phyloP scores from a whole-genome alignment of 2,113 vertebrate species.

The Acrocephalus kingi region DNA sequence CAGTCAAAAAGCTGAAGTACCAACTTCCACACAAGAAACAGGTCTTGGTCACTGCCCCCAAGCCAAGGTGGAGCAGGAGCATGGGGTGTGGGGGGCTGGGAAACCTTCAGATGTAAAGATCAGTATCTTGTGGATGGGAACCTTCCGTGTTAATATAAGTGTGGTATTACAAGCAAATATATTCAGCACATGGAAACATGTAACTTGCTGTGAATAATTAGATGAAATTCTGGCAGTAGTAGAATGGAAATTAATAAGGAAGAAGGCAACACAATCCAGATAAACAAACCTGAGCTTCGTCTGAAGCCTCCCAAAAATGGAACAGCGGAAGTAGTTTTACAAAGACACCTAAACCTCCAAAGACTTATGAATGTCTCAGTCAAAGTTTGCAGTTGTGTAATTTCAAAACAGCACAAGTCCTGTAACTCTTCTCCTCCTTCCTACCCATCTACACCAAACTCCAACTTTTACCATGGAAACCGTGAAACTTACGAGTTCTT shows the following conservation, averaged over 20 bases:
- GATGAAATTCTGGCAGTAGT: not conserved
- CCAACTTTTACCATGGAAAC: not conserved
- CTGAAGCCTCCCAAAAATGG: not conserved
- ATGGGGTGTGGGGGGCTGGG: not conserved
- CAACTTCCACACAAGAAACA: not conserved
- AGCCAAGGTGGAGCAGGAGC: not conserved
- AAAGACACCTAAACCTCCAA: not conserved
- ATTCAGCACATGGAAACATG: not conserved
- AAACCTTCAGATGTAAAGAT: not conserved
- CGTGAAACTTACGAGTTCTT: not conserved
- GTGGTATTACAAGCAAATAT: not conserved
- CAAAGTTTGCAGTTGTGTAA: not conserved
- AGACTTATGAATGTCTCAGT: fast-evolving
- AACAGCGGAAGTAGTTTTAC: not conserved
- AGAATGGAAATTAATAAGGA: not conserved
- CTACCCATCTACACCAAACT: not conserved
- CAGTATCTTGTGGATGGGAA: not conserved
- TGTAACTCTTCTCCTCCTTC: not conserved
- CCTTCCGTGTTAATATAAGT: not conserved
- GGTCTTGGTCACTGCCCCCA: not conserved
- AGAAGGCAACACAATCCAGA: not conserved
- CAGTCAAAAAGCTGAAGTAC: not conserved
- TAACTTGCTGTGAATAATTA: not conserved
- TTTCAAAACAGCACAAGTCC: not conserved
- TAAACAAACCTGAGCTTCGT: not conserved